Evolutionary conservation across 2,888 invertebrate genomes (phyloP).

Genomic region (Apantesis nais): DNA sequence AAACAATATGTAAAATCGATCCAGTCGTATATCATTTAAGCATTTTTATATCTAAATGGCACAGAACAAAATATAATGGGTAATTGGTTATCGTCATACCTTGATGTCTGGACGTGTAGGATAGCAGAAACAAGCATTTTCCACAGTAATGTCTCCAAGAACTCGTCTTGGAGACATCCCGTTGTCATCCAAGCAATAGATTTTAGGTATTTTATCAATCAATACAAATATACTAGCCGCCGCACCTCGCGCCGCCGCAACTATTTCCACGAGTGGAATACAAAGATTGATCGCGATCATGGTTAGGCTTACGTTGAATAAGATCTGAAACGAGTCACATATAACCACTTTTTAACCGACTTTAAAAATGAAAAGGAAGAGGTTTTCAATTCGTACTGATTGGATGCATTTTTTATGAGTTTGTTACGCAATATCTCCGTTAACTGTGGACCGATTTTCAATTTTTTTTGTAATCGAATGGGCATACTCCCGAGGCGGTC

Average conservation of each 20-base stretch:
- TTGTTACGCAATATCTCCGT: too few species aligned
- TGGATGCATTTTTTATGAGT: too few species aligned
- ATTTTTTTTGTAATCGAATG: too few species aligned
- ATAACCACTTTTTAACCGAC: too few species aligned
- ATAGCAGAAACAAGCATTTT: slow-evolving; percentile 90
- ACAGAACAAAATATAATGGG: too few species aligned
- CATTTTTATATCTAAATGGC: too few species aligned
- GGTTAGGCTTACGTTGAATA: slow-evolving; percentile 91
- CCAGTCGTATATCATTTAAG: too few species aligned
- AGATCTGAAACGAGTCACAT: slow-evolving; percentile 74
- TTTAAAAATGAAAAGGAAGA: too few species aligned
- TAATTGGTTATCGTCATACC: slow-evolving; percentile 53
- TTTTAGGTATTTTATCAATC: slow-evolving; percentile 89
- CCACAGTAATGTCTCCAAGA: slow-evolving; percentile 88
- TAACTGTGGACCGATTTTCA: too few species aligned
- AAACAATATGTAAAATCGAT: too few species aligned
- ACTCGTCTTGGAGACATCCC: slow-evolving; percentile 86
- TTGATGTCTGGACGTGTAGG: slow-evolving; percentile 91
- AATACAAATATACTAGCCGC: slow-evolving; percentile 90
- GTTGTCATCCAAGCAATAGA: slow-evolving; percentile 87
- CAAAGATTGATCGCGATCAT: slow-evolving; percentile 91
- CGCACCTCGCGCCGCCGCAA: slow-evolving; percentile 89
- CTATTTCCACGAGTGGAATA: slow-evolving; percentile 90
- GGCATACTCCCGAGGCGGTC: too few species aligned
- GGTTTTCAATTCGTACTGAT: too few species aligned